Evolutionary conservation across 2,888 invertebrate species (phyloP), one percentile per base, ranked within the genome.

Genomic region (Cryptocheilus praepositus): DNA sequence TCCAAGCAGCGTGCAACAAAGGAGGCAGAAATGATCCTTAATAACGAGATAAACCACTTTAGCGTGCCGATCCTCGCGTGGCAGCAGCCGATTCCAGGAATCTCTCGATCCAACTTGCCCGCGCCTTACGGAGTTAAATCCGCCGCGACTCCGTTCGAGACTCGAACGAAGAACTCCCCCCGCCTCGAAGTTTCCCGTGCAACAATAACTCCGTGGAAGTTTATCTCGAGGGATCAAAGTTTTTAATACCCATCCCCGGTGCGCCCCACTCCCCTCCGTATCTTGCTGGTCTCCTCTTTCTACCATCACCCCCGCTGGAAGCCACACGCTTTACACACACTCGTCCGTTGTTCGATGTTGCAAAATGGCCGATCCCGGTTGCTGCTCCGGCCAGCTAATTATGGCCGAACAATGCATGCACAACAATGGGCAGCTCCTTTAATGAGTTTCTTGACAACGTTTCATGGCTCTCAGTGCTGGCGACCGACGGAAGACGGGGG

Each of bases 191-290:
- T 53, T 53, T 64, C 46, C 4, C 18, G 56, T 58, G 45, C 28
- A 60, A 60, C 60, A 60, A 60, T 52, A 44, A 60, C 53, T 53
- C 36, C 28, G 19, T 25, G 58, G 56, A 64, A 64, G 64, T 64
- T 59, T 54, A 64, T 64, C 64, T 45, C 18, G 11, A 15, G 53
- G 53, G 49, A 59, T 64, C 64, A 53, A 58, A 64, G 36, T 64
- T 59, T 64, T 64, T 52, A 52, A 58, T 59, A 45, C 64, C 28
- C 53, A 57, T 51, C 43, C 46, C 16, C 36, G 36, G 36, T 36
- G 36, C 36, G 36, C 36, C 8, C 4, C 8, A 36, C 8, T 11
- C 13, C n/a, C n/a, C 36, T 36, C 36, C 36, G 3, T 36, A 36
- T 11, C 36, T 11, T 2, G 1, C 36, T 36, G 11, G 7, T 11